Evolutionary conservation across 35 echinoderm and acorn worm species (phyloP), one percentile per base, ranked within the genome.

Genomic region (Holothuria glaberrima): DNA sequence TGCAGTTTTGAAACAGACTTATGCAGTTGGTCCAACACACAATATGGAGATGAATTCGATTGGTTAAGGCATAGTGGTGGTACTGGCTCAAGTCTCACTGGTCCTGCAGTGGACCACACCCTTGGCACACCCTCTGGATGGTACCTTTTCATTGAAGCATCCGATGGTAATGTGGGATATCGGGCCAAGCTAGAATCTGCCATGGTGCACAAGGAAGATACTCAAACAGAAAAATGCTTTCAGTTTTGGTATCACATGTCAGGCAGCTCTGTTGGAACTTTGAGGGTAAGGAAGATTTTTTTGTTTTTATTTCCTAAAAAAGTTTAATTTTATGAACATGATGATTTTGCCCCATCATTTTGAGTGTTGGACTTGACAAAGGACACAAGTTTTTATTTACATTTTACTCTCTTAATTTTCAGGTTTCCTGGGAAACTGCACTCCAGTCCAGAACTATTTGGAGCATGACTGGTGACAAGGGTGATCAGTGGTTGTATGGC

Each of bases 201-300:
- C 24, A 71, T 88, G 75, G 88, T 88, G 6, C 41, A 45, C 1
- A 63, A 86, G 20, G 64, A 62, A 12, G 59, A 84, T 30, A 63
- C 54, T 3, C 66, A 38, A 18, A 67, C 75, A 10, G 89, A 91
- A 24, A 88, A 83, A 44, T 99, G 97, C 45, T 58, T 99, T 28
- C 71, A 83, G 21, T 99, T 99, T 79, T 99, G 97, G 97, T 99
- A 99, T 62, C 91, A 99, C 50, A 94, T 99, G 96, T 94, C 91
- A 79, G 96, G 96, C 27, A 86, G 36, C 50, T 64, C 77, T 25
- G 86, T 93, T 19, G 96, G 96, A 36, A 92, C 59, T 30, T 44
- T 94, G 35, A 33, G 62, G 84, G 84, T 87, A 48, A 70, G 29
- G 0, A 25, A 9, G 44, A 19, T 25, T 69, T 33, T 41, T 41